Evolutionary conservation across 1,140 invertebrate genomes (phyloP).

Genomic region (Magallana gigas): DNA sequence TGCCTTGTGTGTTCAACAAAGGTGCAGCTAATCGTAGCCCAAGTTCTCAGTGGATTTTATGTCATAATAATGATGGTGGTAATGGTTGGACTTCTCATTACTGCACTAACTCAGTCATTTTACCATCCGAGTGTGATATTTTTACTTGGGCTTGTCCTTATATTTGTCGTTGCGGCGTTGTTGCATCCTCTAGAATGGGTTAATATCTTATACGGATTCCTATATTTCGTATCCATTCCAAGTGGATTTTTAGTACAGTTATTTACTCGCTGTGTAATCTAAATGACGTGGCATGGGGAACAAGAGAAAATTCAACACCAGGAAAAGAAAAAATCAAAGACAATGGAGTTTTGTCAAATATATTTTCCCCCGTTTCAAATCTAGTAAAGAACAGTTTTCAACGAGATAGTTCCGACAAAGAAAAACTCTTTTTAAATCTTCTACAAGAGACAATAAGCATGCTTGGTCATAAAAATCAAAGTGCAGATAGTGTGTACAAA

Average conservation of each 20-base stretch:
- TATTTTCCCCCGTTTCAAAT: not conserved
- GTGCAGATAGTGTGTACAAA: too few relatives aligned
- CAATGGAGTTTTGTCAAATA: not conserved
- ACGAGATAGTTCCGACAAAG: constrained; percentile 41
- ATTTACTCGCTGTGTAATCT: constrained; percentile 98
- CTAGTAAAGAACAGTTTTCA: constrained; percentile 10
- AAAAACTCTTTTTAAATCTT: not conserved
- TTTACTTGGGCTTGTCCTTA: constrained; percentile 91
- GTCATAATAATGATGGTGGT: constrained; percentile 75
- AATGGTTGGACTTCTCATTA: constrained; percentile 71
- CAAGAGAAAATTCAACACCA: constrained; percentile 87
- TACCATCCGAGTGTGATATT: constrained; percentile 93
- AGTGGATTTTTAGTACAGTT: constrained; percentile 98
- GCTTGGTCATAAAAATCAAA: too few relatives aligned
- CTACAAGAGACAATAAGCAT: too few relatives aligned
- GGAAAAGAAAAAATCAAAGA: not conserved
- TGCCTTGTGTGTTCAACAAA: constrained; percentile 80
- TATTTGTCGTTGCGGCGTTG: constrained; percentile 97
- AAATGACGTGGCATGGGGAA: constrained; percentile 98
- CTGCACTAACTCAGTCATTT: constrained; percentile 61
- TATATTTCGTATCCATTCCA: constrained; percentile 97
- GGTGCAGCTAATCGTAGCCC: constrained; percentile 86
- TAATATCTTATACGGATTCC: constrained; percentile 94
- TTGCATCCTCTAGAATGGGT: constrained; percentile 98
- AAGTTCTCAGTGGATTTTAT: constrained; percentile 80